Base-by-base conservation (phyloP, 1,140 invertebrate species). In the Chionoecetes opilio region DNA sequence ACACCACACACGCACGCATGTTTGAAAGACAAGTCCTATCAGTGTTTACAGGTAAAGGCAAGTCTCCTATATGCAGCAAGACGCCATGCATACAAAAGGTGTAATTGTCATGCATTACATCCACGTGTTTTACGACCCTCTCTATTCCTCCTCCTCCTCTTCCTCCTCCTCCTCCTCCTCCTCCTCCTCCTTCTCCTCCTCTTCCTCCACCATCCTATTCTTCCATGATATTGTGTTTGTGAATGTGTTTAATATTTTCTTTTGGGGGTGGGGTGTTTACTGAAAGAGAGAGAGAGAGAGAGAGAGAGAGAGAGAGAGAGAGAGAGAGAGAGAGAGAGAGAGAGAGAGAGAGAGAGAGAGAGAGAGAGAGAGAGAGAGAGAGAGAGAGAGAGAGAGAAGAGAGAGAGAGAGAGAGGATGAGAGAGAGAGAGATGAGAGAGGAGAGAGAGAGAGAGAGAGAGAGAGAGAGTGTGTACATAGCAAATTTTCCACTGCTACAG, bases 1-100 rank as follows among this genome's bases (percentile, higher is more conserved):
- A n/a, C n/a, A n/a, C n/a, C n/a, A n/a, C n/a, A n/a, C n/a, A n/a
- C n/a, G n/a, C n/a, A 2, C 21, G 46, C n/a, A 86, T 86, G 0
- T 86, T 26, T 86, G 32, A 34, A 34, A 86, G 29, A 34, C 3
- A n/a, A n/a, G n/a, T n/a, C n/a, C n/a, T n/a, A n/a, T n/a, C n/a
- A n/a, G n/a, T n/a, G n/a, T n/a, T n/a, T n/a, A n/a, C n/a, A n/a
- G n/a, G n/a, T n/a, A n/a, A n/a, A n/a, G n/a, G n/a, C n/a, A n/a
- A n/a, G n/a, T n/a, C n/a, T n/a, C 88, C 53, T 90, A 29, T 90
- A 90, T 90, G 88, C 88, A 90, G 34, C n/a, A 53, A 53, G 38
- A 53, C 53, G 41, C n/a, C 41, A 31, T 46, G 53, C 53, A 90
- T 32, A 90, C 88, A n/a, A n/a, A n/a, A n/a, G n/a, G n/a, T n/a